Conservation (phyloP, 2,113 vertebrate genomes). For the Oncorhynchus gorbuscha region DNA sequence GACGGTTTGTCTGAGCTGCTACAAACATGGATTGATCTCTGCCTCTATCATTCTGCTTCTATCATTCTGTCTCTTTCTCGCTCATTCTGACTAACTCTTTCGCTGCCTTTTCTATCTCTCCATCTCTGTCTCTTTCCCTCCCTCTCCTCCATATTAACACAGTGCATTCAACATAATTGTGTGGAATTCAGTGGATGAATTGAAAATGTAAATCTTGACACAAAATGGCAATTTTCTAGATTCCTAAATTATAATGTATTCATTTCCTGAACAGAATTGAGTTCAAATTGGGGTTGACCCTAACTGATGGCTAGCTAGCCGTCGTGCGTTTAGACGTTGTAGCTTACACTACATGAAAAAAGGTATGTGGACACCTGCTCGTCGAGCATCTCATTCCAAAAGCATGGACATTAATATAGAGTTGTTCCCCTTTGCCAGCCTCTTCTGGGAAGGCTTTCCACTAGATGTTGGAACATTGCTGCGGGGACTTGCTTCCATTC, state of each 20-base stretch:
- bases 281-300: conserved; percentile 4
- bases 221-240: neutral
- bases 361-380: too few relatives aligned
- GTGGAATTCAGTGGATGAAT: conserved; percentile 13
- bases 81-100: conserved; percentile 27
- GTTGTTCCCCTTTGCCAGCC: too few relatives aligned
- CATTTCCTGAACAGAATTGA: neutral
- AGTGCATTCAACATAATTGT: neutral
- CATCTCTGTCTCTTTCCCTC: conserved; percentile 4
- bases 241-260: conserved; percentile 7
- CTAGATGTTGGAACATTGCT: too few relatives aligned
- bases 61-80: too few relatives aligned
- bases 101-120: neutral
- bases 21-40: conserved; percentile 2
- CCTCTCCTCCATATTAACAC: conserved; percentile 8
- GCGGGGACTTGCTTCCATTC: too few relatives aligned
- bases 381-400: too few relatives aligned
- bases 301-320: too few relatives aligned
- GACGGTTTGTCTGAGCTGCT: neutral
- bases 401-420: too few relatives aligned
- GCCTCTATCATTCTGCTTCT: neutral
- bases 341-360: too few relatives aligned
- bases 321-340: too few relatives aligned
- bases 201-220: neutral
- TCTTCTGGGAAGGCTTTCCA: too few relatives aligned